These are phyloP conservation scores for Spondyliosoma cantharus DNA, from an alignment of 2,797 vertebrate genomes.

Conservation along the genomic window DNA sequence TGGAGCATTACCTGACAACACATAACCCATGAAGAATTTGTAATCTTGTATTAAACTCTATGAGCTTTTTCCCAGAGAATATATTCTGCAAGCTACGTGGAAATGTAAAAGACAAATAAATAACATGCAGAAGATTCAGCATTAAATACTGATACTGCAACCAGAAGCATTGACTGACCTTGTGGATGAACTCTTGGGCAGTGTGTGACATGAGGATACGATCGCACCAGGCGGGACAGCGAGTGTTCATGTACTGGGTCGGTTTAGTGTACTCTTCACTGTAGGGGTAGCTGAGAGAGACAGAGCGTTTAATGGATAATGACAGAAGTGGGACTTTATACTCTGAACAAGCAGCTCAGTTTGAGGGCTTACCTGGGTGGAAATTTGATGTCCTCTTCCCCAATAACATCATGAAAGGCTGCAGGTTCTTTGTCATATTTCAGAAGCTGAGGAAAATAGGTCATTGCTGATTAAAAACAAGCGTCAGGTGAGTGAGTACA, in stretches of 20 bases:
- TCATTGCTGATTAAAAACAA: not conserved
- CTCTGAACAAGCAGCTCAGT: not conserved
- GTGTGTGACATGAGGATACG: constrained; percentile 87
- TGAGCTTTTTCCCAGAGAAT: too few species aligned
- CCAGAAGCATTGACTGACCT: constrained; percentile 63
- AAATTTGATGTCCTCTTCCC: constrained; percentile 86
- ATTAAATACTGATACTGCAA: not conserved
- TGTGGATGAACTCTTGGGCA: constrained; percentile 76
- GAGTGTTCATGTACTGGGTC: constrained; percentile 88
- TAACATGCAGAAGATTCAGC: not conserved
- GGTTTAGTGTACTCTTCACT: constrained; percentile 87
- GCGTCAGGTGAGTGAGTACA: not conserved
- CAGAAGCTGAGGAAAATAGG: constrained; percentile 79
- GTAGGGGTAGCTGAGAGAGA: constrained; percentile 86
- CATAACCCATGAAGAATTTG: not conserved
- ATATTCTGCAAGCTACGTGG: too few species aligned
- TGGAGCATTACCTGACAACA: not conserved
- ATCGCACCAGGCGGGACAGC: constrained; percentile 90
- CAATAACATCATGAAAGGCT: constrained; percentile 81
- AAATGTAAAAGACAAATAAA: too few species aligned
- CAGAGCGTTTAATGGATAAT: not conserved
- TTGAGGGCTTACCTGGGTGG: constrained; percentile 83
- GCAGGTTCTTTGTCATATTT: constrained; percentile 86
- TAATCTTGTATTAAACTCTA: not conserved
- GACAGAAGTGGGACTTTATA: not conserved